A percentile compares a stretch with the other conserved stretches of the same genome.
These are phyloP conservation scores for Athalia cordata DNA, from an alignment of 2,888 invertebrate species.

Conservation along the genomic window DNA sequence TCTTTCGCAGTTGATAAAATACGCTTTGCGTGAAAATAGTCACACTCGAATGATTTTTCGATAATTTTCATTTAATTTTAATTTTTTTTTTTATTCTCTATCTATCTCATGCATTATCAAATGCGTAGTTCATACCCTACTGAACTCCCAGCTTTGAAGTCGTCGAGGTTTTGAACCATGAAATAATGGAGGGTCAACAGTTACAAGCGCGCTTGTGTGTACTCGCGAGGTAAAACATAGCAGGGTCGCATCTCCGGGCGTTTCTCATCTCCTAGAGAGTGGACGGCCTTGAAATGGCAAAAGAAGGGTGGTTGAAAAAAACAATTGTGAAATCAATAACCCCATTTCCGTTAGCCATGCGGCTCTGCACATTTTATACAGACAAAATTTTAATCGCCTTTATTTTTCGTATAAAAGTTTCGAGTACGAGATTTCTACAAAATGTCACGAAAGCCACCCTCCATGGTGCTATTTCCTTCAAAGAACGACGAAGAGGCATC, in stretches of 20 bases:
- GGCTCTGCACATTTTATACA: background rate
- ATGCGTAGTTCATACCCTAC: background rate
- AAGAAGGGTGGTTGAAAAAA: background rate
- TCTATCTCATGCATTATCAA: background rate
- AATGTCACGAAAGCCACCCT: constrained; percentile 52
- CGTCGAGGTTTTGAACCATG: background rate
- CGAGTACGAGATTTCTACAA: background rate
- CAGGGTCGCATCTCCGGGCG: no score
- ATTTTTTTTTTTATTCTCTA: background rate
- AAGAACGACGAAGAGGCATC: constrained; percentile 51
- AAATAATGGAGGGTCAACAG: constrained; percentile 12
- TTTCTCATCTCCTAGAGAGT: no score
- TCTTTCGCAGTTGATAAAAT: no score
- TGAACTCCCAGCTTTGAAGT: background rate
- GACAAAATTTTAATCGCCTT: no score
- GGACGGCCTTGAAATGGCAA: background rate
- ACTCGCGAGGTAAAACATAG: no score
- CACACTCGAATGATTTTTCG: no score
- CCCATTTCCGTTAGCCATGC: background rate
- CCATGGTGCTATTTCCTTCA: constrained; percentile 49
- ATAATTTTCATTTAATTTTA: no score
- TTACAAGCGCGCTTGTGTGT: background rate
- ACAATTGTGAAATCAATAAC: background rate
- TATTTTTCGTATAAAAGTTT: background rate
- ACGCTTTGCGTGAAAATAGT: no score